Percentiles rank a stretch among this genome's conserved stretches.
phyloP scores from a whole-genome alignment of 2,113 vertebrate species.

The Phyllostomus discolor region DNA sequence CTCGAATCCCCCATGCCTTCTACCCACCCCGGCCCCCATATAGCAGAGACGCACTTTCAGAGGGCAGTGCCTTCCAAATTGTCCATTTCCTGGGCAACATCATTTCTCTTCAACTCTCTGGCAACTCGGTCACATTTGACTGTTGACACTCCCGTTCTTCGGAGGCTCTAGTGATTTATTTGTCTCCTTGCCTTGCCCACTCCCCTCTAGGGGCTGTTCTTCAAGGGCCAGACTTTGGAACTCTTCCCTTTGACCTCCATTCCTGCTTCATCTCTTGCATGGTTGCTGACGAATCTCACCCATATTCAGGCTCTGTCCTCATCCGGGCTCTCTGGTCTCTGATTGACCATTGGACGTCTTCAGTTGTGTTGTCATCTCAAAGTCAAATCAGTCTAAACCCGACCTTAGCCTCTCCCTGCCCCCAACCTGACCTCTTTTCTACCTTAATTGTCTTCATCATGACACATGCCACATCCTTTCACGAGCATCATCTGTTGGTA shows the following conservation, averaged over 20 bases:
- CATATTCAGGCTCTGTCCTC: background rate
- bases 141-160: background rate
- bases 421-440: background rate
- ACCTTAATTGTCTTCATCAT: background rate
- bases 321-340: background rate
- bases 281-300: background rate
- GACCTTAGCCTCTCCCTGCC: background rate
- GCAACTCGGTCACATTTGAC: background rate
- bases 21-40: fast-evolving
- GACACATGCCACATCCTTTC: background rate
- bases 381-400: background rate
- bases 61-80: background rate
- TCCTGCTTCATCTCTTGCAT: background rate
- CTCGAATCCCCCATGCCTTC: background rate
- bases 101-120: background rate
- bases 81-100: background rate
- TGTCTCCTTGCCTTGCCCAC: background rate
- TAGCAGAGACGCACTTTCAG: background rate
- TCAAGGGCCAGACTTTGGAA: background rate
- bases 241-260: background rate
- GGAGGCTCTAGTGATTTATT: background rate
- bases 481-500: background rate
- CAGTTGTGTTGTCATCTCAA: background rate
- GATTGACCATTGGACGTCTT: background rate
- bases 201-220: background rate